A percentile compares a stretch with the other conserved stretches of the same genome.
Evolutionary conservation across 2,888 invertebrate genomes (phyloP).

Genomic region (Syrphus vitripennis): DNA sequence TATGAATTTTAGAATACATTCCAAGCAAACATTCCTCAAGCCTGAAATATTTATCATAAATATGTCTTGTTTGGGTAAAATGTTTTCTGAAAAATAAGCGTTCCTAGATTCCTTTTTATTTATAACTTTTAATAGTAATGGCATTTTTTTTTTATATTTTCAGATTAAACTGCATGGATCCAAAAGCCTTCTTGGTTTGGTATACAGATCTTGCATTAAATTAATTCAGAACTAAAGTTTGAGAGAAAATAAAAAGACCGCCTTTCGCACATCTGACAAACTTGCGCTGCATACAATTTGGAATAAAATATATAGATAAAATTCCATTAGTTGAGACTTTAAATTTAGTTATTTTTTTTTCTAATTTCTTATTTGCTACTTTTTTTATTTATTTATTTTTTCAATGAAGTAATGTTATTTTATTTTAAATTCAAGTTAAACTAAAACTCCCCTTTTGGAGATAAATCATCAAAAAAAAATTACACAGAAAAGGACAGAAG

Average conservation of each 20-base stretch:
- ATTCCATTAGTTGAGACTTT: neutral
- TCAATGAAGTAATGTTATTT: conserved; percentile 3
- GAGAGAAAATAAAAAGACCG: neutral
- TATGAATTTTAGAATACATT: no score
- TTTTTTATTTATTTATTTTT: neutral
- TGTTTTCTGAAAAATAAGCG: no score
- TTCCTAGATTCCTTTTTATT: no score
- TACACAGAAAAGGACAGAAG: neutral
- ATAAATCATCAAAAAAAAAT: conserved; percentile 42
- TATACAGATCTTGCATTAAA: neutral
- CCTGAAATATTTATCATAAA: no score
- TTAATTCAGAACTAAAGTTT: neutral
- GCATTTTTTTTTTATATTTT: neutral
- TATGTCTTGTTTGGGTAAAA: no score
- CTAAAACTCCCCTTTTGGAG: conserved; percentile 55
- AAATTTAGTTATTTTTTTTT: neutral
- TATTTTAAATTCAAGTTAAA: conserved; percentile 34
- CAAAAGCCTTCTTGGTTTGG: neutral
- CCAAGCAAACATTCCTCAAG: no score
- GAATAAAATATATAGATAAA: neutral
- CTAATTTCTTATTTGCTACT: neutral
- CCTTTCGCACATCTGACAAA: neutral
- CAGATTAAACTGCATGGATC: neutral
- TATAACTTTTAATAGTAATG: neutral
- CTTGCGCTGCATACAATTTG: neutral